Conservation (phyloP, 2,113 vertebrate species). For the Psilopsiagon aymara region DNA sequence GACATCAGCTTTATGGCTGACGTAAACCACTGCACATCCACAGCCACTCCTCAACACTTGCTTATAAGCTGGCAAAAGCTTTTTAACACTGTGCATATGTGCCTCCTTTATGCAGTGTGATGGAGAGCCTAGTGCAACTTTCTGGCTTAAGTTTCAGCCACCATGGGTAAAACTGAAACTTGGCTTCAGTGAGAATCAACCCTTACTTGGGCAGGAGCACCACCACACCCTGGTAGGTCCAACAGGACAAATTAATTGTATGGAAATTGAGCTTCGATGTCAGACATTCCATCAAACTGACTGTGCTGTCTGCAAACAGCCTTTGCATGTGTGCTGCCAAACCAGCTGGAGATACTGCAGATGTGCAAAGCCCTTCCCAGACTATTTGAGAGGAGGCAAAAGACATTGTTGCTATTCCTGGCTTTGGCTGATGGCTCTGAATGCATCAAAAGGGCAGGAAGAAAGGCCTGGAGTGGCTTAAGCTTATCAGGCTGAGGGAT, state of each 20-base stretch:
- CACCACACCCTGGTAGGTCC: background rate
- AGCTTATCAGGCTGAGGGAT: background rate
- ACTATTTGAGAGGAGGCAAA: background rate
- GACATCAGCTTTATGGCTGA: background rate
- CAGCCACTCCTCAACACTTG: background rate
- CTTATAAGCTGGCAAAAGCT: background rate
- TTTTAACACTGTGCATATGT: rapidly evolving
- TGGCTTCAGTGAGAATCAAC: rapidly evolving
- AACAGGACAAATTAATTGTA: background rate
- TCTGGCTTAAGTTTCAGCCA: background rate
- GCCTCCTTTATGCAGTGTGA: background rate
- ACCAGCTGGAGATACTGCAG: background rate
- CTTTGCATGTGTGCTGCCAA: background rate
- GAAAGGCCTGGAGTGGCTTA: background rate
- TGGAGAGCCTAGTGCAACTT: background rate
- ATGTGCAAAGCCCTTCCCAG: background rate
- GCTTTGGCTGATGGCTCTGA: background rate
- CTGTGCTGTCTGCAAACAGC: background rate
- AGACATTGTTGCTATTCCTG: background rate
- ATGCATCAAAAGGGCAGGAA: background rate
- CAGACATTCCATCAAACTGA: background rate
- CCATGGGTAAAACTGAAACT: background rate
- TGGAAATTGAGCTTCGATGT: background rate
- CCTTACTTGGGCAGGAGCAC: background rate
- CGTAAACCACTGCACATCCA: background rate